These are phyloP conservation scores for Acrocephalus kingi DNA, from an alignment of 2,113 vertebrate species.

Conservation along the genomic window DNA sequence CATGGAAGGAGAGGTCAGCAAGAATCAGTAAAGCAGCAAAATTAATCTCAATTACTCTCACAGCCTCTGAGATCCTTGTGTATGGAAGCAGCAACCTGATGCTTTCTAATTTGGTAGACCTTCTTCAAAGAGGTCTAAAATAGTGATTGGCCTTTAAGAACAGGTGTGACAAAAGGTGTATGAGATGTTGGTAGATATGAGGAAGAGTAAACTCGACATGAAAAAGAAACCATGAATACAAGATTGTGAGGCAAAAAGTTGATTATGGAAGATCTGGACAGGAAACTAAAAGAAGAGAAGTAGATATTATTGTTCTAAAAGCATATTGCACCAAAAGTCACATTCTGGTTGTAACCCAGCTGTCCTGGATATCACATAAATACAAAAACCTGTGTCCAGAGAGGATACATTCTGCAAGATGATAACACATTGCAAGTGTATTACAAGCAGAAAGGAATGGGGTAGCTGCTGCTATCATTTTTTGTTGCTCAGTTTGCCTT, in stretches of 20 bases:
- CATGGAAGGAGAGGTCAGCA: not conserved
- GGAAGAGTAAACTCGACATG: not conserved
- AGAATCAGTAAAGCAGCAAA: not conserved
- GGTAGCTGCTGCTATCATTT: not conserved
- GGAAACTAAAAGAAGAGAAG: not conserved
- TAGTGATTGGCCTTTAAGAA: not conserved
- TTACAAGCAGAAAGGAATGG: not conserved
- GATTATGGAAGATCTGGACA: not conserved
- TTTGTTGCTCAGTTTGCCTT: not conserved
- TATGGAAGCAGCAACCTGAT: not conserved
- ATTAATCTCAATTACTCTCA: rapidly evolving
- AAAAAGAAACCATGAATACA: not conserved
- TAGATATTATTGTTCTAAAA: not conserved
- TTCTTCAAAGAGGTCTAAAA: not conserved
- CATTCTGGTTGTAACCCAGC: not conserved
- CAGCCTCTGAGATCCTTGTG: not conserved
- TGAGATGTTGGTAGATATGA: not conserved
- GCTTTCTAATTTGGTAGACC: not conserved
- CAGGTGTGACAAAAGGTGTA: not conserved
- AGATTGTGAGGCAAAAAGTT: not conserved
- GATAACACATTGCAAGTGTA: rapidly evolving
- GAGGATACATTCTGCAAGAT: not conserved
- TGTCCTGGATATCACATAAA: not conserved
- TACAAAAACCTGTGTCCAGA: not conserved
- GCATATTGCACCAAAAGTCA: not conserved